These are phyloP conservation scores for Congeria kusceri DNA, from an alignment of 2,888 invertebrate species.

Conservation along the genomic window DNA sequence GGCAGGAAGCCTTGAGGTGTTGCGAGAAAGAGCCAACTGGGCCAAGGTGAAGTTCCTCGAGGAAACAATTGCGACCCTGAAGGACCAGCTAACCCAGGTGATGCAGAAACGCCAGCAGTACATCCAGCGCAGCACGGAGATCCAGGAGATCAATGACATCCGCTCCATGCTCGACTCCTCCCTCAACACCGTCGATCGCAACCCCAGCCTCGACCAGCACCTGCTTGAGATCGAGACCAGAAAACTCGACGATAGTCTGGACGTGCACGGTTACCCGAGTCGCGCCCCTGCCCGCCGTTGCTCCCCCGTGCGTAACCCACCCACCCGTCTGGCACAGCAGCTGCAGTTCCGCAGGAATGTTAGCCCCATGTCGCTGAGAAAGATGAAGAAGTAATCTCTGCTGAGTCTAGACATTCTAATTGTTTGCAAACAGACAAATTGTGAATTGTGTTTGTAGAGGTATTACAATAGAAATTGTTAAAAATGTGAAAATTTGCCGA, in stretches of 20 bases:
- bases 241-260: conserved; percentile 88
- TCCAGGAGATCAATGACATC: conserved; percentile 94
- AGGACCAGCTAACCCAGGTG: conserved; percentile 94
- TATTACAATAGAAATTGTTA: too few relatives aligned
- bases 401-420: too few relatives aligned
- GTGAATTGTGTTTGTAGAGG: too few relatives aligned
- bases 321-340: conserved; percentile 68
- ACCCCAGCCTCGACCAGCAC: conserved; percentile 94
- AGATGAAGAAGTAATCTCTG: conserved; percentile 58
- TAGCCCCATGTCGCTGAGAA: conserved; percentile 72
- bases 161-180: conserved; percentile 92
- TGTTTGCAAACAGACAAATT: too few relatives aligned
- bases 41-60: conserved; percentile 95
- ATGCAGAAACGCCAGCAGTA: conserved; percentile 95
- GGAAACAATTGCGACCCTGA: conserved; percentile 93
- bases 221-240: conserved; percentile 96
- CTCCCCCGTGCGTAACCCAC: conserved; percentile 73
- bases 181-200: conserved; percentile 90
- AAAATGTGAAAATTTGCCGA: too few relatives aligned
- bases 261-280: conserved; percentile 69
- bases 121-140: conserved; percentile 93
- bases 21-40: conserved; percentile 94
- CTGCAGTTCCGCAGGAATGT: conserved; percentile 74
- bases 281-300: conserved; percentile 59
- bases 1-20: conserved; percentile 94